Evolutionary conservation across 2,113 vertebrate species (phyloP).

Genomic region (Phrynocephalus versicolor): DNA sequence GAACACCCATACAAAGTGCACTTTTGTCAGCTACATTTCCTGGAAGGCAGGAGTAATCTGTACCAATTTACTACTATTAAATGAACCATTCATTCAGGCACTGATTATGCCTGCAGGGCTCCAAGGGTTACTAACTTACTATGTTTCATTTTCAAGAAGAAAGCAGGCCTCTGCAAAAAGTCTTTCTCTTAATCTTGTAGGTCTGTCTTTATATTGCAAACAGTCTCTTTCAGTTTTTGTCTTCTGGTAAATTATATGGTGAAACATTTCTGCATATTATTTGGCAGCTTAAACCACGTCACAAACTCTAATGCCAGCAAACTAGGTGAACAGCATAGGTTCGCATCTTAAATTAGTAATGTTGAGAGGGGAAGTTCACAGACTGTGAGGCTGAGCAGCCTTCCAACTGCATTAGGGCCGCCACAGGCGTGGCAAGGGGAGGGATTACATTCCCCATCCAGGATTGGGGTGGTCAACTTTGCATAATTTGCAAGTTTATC

Average conservation of each 20-base stretch:
- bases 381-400: neutral
- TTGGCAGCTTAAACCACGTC: neutral
- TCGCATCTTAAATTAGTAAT: neutral
- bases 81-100: neutral
- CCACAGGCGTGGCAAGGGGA: no score
- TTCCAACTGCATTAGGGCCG: neutral
- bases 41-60: neutral
- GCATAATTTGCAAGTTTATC: no score
- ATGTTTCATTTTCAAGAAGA: neutral
- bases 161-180: neutral
- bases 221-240: neutral
- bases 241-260: neutral
- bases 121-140: neutral
- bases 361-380: no score
- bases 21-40: neutral
- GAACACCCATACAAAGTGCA: neutral
- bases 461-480: no score
- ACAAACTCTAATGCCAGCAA: neutral
- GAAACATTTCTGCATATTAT: neutral
- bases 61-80: neutral
- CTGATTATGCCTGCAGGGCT: rapidly evolving
- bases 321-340: neutral
- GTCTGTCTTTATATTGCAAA: neutral
- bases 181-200: no score
- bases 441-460: no score